These are phyloP conservation scores for Thecophora atra DNA, from an alignment of 2,888 invertebrate species.

Conservation along the genomic window DNA sequence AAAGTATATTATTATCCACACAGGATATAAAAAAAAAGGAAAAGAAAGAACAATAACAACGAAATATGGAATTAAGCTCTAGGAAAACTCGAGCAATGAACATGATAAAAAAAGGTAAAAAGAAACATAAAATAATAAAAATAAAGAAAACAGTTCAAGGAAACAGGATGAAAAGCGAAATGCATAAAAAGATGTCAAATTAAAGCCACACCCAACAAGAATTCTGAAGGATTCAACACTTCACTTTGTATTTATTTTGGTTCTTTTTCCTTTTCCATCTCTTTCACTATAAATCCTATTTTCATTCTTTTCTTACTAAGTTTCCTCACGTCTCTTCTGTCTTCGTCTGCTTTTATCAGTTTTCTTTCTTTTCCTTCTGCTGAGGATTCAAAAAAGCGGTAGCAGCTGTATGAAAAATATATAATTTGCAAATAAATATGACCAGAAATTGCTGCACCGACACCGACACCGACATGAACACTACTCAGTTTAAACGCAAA, in stretches of 20 bases:
- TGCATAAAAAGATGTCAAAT: constrained; percentile 27
- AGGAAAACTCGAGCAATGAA: background rate
- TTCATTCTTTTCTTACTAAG: background rate
- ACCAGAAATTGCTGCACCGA: background rate
- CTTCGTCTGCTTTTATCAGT: background rate
- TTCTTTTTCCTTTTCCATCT: no score
- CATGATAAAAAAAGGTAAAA: background rate
- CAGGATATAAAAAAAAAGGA: no score
- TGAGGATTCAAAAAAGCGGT: constrained; percentile 14
- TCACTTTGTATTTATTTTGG: constrained; percentile 29
- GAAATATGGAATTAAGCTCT: background rate
- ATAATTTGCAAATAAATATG: background rate
- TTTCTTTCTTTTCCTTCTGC: background rate
- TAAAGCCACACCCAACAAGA: constrained; percentile 38
- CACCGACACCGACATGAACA: background rate
- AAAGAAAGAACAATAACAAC: background rate
- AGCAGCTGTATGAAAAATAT: background rate
- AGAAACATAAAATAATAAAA: no score
- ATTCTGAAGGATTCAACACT: constrained; percentile 31
- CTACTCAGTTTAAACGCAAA: background rate
- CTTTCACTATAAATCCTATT: no score
- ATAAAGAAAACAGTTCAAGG: constrained; percentile 1
- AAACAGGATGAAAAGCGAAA: background rate
- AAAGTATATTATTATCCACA: no score
- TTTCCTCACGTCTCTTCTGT: background rate